These are phyloP conservation scores for Cacoxenus indagator DNA, from an alignment of 2,888 invertebrate genomes.

Conservation along the genomic window DNA sequence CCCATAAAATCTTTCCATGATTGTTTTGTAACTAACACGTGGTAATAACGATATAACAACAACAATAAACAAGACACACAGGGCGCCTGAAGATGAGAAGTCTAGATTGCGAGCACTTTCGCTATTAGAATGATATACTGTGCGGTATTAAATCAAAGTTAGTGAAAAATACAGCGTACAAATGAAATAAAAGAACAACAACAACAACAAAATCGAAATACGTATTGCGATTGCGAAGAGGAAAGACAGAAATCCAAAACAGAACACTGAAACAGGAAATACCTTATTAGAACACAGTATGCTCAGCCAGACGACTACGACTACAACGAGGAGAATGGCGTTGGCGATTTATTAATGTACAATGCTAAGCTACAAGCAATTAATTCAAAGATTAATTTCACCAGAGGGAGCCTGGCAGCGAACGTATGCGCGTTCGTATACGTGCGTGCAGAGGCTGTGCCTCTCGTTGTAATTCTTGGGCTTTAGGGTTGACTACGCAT, in stretches of 20 bases:
- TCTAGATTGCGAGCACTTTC: conserved; percentile 48
- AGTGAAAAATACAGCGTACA: conserved; percentile 43
- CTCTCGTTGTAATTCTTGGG: too few relatives aligned
- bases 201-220: conserved; percentile 8
- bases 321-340: not conserved
- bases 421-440: not conserved
- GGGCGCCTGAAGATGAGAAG: not conserved
- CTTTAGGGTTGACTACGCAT: too few relatives aligned
- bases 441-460: too few relatives aligned
- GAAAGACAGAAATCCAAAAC: not conserved
- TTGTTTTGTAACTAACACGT: conserved; percentile 54
- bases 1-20: conserved; percentile 39
- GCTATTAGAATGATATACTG: conserved; percentile 65
- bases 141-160: conserved; percentile 66
- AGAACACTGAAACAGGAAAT: conserved; percentile 25
- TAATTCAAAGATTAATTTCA: conserved; percentile 66
- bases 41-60: conserved; percentile 12
- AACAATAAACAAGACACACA: not conserved
- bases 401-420: conserved; percentile 51
- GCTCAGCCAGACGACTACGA: not conserved
- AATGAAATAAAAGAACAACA: conserved; percentile 32
- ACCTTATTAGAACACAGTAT: conserved; percentile 43
- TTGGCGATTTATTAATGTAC: conserved; percentile 60
- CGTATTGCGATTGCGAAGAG: conserved; percentile 1
- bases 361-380: conserved; percentile 64